These are phyloP conservation scores for Siphamia tubifer DNA, from an alignment of 2,113 vertebrate genomes.

Conservation along the genomic window DNA sequence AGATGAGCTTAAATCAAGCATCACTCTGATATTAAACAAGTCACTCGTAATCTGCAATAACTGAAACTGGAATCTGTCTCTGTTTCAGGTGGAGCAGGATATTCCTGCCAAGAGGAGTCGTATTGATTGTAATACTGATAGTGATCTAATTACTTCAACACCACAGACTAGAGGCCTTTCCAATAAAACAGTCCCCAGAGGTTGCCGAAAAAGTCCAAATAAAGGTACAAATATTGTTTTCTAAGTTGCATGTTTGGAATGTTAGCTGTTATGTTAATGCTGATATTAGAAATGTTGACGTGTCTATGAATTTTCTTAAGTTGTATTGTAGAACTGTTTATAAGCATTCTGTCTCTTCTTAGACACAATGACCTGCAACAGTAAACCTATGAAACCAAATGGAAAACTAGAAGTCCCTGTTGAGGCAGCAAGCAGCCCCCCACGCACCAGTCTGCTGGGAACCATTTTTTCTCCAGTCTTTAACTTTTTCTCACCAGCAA, in stretches of 20 bases:
- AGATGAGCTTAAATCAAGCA: too few species aligned
- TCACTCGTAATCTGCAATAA: too few species aligned
- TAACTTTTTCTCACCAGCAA: constrained; percentile 99
- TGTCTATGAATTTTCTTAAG: too few species aligned
- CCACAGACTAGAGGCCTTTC: constrained; percentile 88
- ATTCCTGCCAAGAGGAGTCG: constrained; percentile 93
- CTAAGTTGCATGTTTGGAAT: not conserved
- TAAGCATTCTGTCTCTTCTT: not conserved
- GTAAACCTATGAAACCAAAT: constrained; percentile 92
- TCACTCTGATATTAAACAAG: too few species aligned
- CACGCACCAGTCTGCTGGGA: constrained; percentile 93
- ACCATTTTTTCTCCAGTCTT: constrained; percentile 99
- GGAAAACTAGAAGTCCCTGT: constrained; percentile 89
- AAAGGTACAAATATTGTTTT: constrained; percentile 83
- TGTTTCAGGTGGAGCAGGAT: constrained; percentile 90
- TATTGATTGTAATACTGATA: constrained; percentile 88
- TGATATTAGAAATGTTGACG: not conserved
- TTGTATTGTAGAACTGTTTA: not conserved
- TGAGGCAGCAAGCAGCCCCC: constrained; percentile 84
- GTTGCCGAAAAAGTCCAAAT: constrained; percentile 89
- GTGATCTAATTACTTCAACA: constrained; percentile 92
- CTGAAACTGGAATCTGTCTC: too few species aligned
- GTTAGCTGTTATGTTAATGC: too few species aligned
- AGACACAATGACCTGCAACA: constrained; percentile 90
- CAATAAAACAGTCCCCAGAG: constrained; percentile 87